Base-by-base conservation (phyloP, 2,797 vertebrate genomes). In the Coilia nasus region DNA sequence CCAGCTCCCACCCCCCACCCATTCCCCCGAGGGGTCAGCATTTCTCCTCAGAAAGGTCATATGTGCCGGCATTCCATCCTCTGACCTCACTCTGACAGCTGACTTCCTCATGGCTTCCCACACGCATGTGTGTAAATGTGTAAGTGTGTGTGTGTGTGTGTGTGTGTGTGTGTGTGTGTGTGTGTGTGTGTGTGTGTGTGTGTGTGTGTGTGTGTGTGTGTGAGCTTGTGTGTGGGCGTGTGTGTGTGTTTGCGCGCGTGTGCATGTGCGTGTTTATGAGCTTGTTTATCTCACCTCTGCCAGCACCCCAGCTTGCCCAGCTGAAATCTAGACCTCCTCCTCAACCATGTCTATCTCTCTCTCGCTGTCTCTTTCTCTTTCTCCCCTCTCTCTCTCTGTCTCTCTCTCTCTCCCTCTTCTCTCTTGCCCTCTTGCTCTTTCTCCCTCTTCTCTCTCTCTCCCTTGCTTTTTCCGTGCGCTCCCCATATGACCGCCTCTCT, bases 41-140 rank as follows among this genome's bases (percentile, higher is more conserved):
- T 21, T 19, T 78, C 71, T 78, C 35, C 17, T 78, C 17, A 41
- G 35, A 78, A 31, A 25, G 71, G 71, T 78, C 92, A 93, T 90
- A 90, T 93, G 91, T 83, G 14, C 90, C 90, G 78, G 87, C 93
- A 95, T 95, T 95, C 93, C 94, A 91, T 90, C 89, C 90, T 83
- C 90, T 94, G 94, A 94, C 94, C 93, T 92, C 89, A 91, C 90
- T 91, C 90, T 93, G 93, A 95, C 95, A 95, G 94, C 94, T 96
- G 95, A 96, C 94, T 95, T 95, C 94, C 95, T 95, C 93, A 92
- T 91, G 90, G 91, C 90, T 90, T 83, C 85, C 92, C 92, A 87
- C 91, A 86, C 90, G 19, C 31, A 28, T 71, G 28, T 71, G 28
- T 35, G 62, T 67, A 25, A 12, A 2, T 28, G 62, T 67, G 62